Evolutionary conservation across 2,797 vertebrate genomes (phyloP), one percentile per base, ranked within the genome.

Genomic region (Chrosomus eos): DNA sequence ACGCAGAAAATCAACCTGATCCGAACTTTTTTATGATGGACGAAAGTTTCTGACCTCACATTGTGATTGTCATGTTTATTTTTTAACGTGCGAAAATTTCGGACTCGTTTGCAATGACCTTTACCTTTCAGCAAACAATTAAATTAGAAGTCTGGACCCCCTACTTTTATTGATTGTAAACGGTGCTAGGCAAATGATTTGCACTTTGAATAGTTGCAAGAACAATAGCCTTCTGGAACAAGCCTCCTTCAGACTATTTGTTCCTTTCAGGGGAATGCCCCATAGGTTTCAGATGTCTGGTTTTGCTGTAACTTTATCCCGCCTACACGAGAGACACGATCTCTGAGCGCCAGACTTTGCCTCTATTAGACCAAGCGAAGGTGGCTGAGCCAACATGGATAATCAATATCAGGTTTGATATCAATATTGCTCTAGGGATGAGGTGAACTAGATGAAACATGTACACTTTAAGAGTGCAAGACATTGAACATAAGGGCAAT

Each of bases 251-350:
- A 78, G 18, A 53, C 8, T 10, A 53, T 72, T 43, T 72, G 51
- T 58, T 72, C 51, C 36, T 60, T 72, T 43, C 18, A 72, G n/a
- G 68, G 68, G 51, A 72, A 82, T 72, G 9, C 38, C 80, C 53
- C 68, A 73, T 33, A n/a, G 28, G 38, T 82, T 82, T 40, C 10
- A 60, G 9, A n/a, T 60, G 77, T 64, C n/a, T 64, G 76, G 45
- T 68, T 60, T 36, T 78, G 76, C 45, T 68, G 31, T 36, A 81
- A 71, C 40, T 43, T 81, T 58, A 71, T 70, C 31, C 67, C 6
- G 2, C 48, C 67, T 55, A 70, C 79, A 51, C 2, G 10, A 28
- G 64, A 68, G 62, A 80, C 51, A 1, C 8, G 79, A 81, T 71
- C 66, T 60, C 9, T 28, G 4, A 5, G 4, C 2, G 0, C 13